Percentiles rank a stretch among this genome's conserved stretches.
Conservation (phyloP, 2,113 vertebrate species). For the Pogonocichla stellata region DNA sequence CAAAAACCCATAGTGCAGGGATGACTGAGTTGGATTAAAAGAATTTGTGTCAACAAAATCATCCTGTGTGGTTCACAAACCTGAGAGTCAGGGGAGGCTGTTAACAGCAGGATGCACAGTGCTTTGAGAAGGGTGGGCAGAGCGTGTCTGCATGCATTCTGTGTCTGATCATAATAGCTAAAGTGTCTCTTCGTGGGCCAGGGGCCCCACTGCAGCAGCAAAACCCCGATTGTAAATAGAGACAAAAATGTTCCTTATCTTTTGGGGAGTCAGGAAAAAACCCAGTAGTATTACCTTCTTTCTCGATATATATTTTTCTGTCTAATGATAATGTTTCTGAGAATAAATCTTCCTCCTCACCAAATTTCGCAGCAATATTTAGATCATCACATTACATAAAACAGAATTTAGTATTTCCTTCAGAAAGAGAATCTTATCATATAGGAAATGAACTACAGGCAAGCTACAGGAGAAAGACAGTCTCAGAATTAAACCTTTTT, state of each 20-base stretch:
- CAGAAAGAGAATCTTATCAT: background rate
- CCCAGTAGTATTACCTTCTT: rapidly evolving
- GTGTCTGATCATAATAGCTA: background rate
- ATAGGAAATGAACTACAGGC: background rate
- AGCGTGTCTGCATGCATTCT: background rate
- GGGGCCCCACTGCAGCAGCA: background rate
- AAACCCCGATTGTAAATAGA: background rate
- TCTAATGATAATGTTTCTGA: background rate
- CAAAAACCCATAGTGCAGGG: background rate
- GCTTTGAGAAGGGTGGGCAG: background rate
- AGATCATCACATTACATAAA: background rate
- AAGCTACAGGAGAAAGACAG: background rate
- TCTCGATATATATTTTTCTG: background rate
- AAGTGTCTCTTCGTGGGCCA: background rate
- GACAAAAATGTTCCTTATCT: background rate
- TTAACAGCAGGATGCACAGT: background rate
- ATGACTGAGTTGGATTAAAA: background rate
- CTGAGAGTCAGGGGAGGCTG: background rate
- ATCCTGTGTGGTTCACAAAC: rapidly evolving
- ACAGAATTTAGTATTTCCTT: background rate
- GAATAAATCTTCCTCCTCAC: background rate
- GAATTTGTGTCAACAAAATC: background rate
- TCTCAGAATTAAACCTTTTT: background rate
- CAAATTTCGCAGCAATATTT: background rate
- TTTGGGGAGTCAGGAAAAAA: background rate